A percentile compares a stretch with the other conserved stretches of the same genome.
These are phyloP conservation scores for Ariolimax columbianus DNA, from an alignment of 2,888 invertebrate species.

Conservation along the genomic window DNA sequence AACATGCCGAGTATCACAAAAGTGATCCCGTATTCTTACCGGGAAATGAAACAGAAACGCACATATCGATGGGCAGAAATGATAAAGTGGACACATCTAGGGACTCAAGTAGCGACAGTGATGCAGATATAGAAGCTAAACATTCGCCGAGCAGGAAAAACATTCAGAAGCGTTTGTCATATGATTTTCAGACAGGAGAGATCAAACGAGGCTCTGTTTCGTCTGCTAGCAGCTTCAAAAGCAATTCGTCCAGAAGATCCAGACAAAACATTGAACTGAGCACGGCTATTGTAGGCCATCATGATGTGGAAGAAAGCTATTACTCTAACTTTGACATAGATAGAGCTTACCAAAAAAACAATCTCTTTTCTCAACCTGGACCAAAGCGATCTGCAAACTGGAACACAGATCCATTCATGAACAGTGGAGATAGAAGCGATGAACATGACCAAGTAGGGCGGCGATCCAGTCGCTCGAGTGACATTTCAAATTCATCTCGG, in stretches of 20 bases:
- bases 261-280: too few relatives aligned
- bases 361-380: neutral
- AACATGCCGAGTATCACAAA: neutral
- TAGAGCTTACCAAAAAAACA: neutral
- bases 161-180: neutral
- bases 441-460: neutral
- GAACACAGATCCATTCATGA: too few relatives aligned
- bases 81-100: neutral
- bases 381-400: neutral
- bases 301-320: neutral
- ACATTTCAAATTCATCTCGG: neutral
- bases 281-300: neutral
- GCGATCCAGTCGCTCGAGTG: neutral
- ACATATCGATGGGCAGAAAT: neutral
- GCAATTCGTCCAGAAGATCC: neutral
- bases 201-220: neutral
- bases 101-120: neutral
- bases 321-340: neutral
- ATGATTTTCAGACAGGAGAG: conserved; percentile 16
- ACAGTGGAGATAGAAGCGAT: too few relatives aligned
- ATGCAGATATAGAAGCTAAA: too few relatives aligned
- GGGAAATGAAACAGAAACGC: neutral
- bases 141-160: neutral
- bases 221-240: neutral
- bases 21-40: neutral